Base-by-base conservation (phyloP, 2,797 vertebrate species). In the Leptatherina wallacei region DNA sequence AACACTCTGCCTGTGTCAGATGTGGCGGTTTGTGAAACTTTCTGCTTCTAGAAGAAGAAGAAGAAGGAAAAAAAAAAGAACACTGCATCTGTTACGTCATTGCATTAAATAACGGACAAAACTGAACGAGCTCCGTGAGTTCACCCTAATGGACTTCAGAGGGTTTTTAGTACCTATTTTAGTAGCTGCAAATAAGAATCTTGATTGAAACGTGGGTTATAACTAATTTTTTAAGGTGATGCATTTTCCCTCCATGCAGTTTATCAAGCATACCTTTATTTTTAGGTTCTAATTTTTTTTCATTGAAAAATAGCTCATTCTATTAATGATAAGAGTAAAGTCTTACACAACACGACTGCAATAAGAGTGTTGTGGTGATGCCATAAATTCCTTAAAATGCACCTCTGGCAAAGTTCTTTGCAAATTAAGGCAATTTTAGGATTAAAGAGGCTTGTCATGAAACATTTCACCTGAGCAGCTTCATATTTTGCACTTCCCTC, bases 351-450 rank as follows among this genome's bases (percentile, higher is more conserved):
- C 5, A 2, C 44, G 18, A 47, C 11, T 36, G 27, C 33, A 24
- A 27, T n/a, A 22, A 3, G 0, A 59, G 2, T 33, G 12, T 40
- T 42, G 49, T 0, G 38, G 18, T n/a, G 33, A 65, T 42, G 6
- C 12, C 0, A 56, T 3, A 16, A 64, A 22, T 13, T 35, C 6
- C 6, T 10, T 16, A 38, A 57, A n/a, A 33, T 16, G 32, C 22
- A 29, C 33, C 22, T 49, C 2, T 3, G 22, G 54, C 14, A 54
- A 44, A 61, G 18, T 13, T 52, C 49, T 49, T 40, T 47, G 32
- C 61, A 63, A 71, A 74, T 70, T 18, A 36, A 33, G 68, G 69
- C n/a, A 70, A 75, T 75, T 83, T 64, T 66, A 13, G 71, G n/a
- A 69, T 62, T 65, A 57, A 22, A 65, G 47, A 29, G 20, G 33